Conservation (phyloP, 2,113 vertebrate genomes). For the Callopanchax toddi region DNA sequence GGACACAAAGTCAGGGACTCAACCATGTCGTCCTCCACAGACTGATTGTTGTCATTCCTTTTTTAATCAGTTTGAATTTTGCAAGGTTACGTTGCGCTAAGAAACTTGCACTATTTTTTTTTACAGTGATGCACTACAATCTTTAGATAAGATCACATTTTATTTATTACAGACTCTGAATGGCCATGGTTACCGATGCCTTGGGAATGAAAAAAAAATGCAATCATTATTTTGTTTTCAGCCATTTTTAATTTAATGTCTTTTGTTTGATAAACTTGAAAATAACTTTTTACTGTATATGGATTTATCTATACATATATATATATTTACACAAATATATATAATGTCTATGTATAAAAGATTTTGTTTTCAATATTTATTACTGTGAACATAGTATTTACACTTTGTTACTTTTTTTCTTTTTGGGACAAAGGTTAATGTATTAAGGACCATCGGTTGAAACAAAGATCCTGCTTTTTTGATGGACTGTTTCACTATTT, state of each 20-base stretch:
- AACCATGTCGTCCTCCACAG: slow-evolving; percentile 42
- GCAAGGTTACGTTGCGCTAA: slow-evolving; percentile 76
- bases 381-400: slow-evolving; percentile 94
- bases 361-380: slow-evolving; percentile 92
- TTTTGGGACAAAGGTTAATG: slow-evolving; percentile 80
- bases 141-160: slow-evolving; percentile 89
- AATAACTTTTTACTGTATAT: slow-evolving; percentile 82
- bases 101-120: slow-evolving; percentile 93
- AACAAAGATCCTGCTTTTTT: slow-evolving; percentile 68
- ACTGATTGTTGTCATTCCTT: slow-evolving; percentile 82
- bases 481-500: slow-evolving; percentile 80
- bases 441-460: slow-evolving; percentile 76
- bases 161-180: slow-evolving; percentile 93
- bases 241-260: slow-evolving; percentile 81
- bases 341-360: slow-evolving; percentile 84
- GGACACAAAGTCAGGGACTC: slow-evolving; percentile 31
- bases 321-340: slow-evolving; percentile 83
- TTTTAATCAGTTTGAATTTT: slow-evolving; percentile 71
- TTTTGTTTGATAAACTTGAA: slow-evolving; percentile 93
- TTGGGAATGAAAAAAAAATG: slow-evolving; percentile 85
- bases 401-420: slow-evolving; percentile 84
- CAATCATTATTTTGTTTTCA: slow-evolving; percentile 81
- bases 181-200: slow-evolving; percentile 94
- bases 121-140: slow-evolving; percentile 96
- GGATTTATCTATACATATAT: slow-evolving; percentile 72